Base-by-base conservation (phyloP, 2,113 vertebrate genomes). In the Setophaga kirtlandii region DNA sequence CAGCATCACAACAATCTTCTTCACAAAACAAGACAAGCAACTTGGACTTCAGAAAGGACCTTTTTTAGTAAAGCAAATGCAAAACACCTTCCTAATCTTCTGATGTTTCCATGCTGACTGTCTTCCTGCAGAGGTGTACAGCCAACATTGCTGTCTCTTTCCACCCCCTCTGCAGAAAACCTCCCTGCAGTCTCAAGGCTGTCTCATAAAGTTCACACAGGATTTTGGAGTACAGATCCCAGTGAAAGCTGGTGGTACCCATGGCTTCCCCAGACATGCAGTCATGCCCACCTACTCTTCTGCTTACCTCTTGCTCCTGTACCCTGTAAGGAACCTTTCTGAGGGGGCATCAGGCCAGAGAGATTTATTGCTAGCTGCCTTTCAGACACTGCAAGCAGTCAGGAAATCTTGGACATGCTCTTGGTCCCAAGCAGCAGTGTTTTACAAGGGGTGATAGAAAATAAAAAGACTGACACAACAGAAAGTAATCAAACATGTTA, bases 261-360 rank as follows among this genome's bases (percentile, higher is more conserved):
- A 20, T 25, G 31, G 60, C 44, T 68, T 42, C 21, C 31, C 27
- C 25, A 33, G 31, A 12, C 0, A 0, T 31, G 9, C 31, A 59
- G 44, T 11, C 25, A 10, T 22, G 30, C 15, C n/a, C n/a, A 41
- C 28, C n/a, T 56, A 31, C 16, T 76, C 31, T 16, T 31, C 25
- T 59, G 21, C 37, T 68, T 18, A 8, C 37, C 14, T 37, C 37
- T 50, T 44, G 9, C 62, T 58, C 30, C 37, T 67, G 31, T 44
- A 17, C 53, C 25, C 31, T 76, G 71, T 59, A 15, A 31, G 25
- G 16, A 16, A 7, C 44, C 14, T 33, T 33, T 30, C 62, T 59
- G 71, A 68, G 17, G 44, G 60, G 31, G 37, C 62, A 31, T 31
- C 44, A 44, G 37, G 25, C 24, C 42, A 35, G 31, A 49, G 31